Evolutionary conservation across 1,140 invertebrate species (phyloP).

Genomic region (Euborellia annulipes): DNA sequence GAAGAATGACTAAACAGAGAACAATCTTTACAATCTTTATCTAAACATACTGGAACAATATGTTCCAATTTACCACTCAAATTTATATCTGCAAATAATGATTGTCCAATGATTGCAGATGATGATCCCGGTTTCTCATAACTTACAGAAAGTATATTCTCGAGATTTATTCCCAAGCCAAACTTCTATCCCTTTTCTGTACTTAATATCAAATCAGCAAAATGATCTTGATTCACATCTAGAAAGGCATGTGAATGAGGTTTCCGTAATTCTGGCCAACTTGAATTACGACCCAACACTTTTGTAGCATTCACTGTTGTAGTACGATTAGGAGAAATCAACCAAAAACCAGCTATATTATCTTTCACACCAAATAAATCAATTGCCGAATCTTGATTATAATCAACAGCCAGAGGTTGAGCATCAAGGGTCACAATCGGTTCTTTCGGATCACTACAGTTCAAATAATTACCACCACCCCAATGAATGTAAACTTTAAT

Average conservation of each 20-base stretch:
- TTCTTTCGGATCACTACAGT: conserved; percentile 36
- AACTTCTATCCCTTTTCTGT: conserved; percentile 54
- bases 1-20: no score
- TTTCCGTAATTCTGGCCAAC: conserved; percentile 27
- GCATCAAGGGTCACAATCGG: conserved; percentile 42
- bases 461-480: conserved; percentile 48
- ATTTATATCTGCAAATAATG: conserved; percentile 72
- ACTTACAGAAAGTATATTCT: conserved; percentile 35
- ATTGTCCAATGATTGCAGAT: conserved; percentile 49
- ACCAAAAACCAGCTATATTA: no score
- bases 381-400: conserved; percentile 84
- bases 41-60: conserved; percentile 65
- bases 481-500: conserved; percentile 49
- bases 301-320: neutral
- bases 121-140: neutral
- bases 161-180: conserved; percentile 43
- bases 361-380: conserved; percentile 69
- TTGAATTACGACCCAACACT: neutral
- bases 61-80: conserved; percentile 63
- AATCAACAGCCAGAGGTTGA: conserved; percentile 77
- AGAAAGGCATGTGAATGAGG: conserved; percentile 83
- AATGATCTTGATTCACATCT: conserved; percentile 70
- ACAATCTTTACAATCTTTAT: conserved; percentile 32
- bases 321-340: no score
- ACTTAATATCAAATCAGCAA: conserved; percentile 73